Conservation (phyloP, 1,140 invertebrate species). For the Cheumatopsyche charites region DNA sequence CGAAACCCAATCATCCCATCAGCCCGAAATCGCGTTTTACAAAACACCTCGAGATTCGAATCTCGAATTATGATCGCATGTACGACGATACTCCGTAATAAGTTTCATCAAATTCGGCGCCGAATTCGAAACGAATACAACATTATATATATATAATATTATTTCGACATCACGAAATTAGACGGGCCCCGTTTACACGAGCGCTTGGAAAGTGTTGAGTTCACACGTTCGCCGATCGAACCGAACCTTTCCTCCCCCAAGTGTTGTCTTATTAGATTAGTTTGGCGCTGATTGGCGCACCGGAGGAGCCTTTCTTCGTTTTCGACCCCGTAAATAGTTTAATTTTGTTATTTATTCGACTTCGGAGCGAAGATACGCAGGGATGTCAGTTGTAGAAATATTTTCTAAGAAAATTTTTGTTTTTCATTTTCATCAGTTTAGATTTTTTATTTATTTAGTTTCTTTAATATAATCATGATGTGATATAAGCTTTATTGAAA, state of each 20-base stretch:
- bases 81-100: too few species aligned
- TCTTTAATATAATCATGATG: too few species aligned
- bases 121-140: too few species aligned
- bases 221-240: conserved; percentile 20
- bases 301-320: conserved; percentile 26
- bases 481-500: too few species aligned
- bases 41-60: too few species aligned
- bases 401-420: background rate
- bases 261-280: conserved; percentile 39
- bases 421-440: background rate
- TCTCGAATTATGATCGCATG: too few species aligned
- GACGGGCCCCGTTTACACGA: background rate
- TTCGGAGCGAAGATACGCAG: background rate
- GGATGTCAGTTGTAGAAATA: background rate
- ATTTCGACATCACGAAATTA: too few species aligned
- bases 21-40: too few species aligned
- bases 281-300: conserved; percentile 41
- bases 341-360: conserved; percentile 21
- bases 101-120: too few species aligned
- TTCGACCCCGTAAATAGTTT: conserved; percentile 30
- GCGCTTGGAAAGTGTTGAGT: background rate
- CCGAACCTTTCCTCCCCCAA: conserved; percentile 34
- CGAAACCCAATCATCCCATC: too few species aligned
- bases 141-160: too few species aligned
- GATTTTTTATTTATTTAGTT: too few species aligned